Evolutionary conservation across 1,140 invertebrate genomes (phyloP), one percentile per base, ranked within the genome.

Genomic region (Agrypnia vestita): DNA sequence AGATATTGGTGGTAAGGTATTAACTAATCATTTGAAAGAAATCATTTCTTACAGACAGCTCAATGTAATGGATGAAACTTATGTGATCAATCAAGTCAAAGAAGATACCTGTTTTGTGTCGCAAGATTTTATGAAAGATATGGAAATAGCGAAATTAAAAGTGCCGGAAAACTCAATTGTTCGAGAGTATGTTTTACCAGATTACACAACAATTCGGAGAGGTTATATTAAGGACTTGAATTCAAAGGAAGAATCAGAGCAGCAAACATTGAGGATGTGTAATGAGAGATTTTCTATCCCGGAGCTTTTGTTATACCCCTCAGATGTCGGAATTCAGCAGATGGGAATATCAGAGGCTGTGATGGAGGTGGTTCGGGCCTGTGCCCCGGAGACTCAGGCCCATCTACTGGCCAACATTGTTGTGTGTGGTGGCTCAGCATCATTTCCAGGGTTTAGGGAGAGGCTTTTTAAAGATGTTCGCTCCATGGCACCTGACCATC

Each of bases 41-140:
- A 94, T 99, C 10, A 95, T 99, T 80, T 99, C 98, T 0, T 99
- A 99, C 86, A 91, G 98, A 49, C 98, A 99, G 85, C 89, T 99
- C 15, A 96, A 99, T 91, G 97, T 99, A 0, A 97, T 99, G 96
- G 98, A 99, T 86, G 99, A 99, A 89, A 99, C 98, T 0, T 98
- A 97, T 89, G 97, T 99, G 0, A 97, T 99, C 10, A 99, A 99
- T 89, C 97, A 99, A 89, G 95, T 96, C 0, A 99, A 99, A 88
- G 99, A 99, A 90, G 98, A 99, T 87, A 93, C 95, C 0, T 99
- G 98, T 86, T 99, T 95, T 90, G 97, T 99, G 0, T 95, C 97
- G 0, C 91, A 92, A 84, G 91, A 99, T 85, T 97, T 98, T 85
- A 93, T 93, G 84, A 88, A 89, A 15, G 97, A 99, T 80, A 96